A percentile compares a stretch with the other conserved stretches of the same genome.
phyloP scores from a whole-genome alignment of 1,140 invertebrate genomes.

The Tyrophagus putrescentiae region DNA sequence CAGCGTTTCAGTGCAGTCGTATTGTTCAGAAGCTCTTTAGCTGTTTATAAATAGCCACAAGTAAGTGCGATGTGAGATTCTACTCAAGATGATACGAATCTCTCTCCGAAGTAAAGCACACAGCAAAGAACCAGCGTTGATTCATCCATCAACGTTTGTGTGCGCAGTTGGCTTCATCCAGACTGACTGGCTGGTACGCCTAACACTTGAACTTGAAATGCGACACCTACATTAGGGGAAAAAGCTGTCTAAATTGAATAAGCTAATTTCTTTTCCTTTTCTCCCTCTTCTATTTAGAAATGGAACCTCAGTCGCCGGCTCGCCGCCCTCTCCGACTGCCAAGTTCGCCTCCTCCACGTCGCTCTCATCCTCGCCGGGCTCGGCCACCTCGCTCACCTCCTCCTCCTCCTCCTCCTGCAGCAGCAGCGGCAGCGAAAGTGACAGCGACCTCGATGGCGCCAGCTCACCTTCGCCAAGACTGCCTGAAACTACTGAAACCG shows the following conservation, averaged over 20 bases:
- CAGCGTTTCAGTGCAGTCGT: too few species aligned
- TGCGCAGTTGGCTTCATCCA: not conserved
- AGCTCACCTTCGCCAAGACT: not conserved
- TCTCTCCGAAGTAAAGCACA: too few species aligned
- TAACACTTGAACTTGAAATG: too few species aligned
- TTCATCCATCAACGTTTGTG: constrained; percentile 1
- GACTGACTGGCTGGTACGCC: too few species aligned
- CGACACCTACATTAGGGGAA: too few species aligned
- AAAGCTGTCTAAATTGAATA: too few species aligned
- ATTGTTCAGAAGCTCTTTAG: too few species aligned
- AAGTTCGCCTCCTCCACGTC: not conserved
- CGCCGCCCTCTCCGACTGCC: not conserved
- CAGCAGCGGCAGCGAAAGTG: not conserved
- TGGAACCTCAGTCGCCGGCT: constrained; percentile 2
- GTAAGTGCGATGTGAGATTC: too few species aligned
- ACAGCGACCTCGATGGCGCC: not conserved
- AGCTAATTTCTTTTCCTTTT: constrained; percentile 1
- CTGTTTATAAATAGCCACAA: too few species aligned
- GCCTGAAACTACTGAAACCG: not conserved
- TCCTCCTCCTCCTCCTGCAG: not conserved
- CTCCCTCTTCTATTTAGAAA: constrained; percentile 9
- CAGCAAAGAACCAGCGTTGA: not conserved
- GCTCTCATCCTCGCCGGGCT: not conserved
- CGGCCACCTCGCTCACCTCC: not conserved
- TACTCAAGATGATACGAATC: too few species aligned